Conservation (phyloP, 2,113 vertebrate species). For the Erythrocercus mccallii region DNA sequence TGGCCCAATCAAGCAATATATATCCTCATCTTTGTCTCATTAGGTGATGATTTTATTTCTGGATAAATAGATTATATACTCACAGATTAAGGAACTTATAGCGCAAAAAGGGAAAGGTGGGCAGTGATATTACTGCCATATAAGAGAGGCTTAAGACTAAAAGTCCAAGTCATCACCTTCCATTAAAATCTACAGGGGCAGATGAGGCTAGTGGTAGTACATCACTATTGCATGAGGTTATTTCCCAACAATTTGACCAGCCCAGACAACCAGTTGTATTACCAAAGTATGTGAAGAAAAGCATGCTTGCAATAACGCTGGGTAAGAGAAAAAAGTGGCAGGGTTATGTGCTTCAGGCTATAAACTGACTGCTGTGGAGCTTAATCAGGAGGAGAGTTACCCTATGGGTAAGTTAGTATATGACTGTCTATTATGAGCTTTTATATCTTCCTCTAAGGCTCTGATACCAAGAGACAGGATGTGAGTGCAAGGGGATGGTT, state of each 20-base stretch:
- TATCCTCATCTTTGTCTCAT: neutral
- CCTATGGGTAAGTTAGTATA: neutral
- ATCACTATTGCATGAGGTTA: neutral
- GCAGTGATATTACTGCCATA: neutral
- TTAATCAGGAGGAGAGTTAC: slow-evolving; percentile 4
- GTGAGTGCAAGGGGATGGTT: neutral
- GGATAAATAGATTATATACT: neutral
- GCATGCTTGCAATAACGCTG: neutral
- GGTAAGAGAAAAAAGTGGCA: neutral
- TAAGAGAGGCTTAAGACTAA: neutral
- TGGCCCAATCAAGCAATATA: neutral
- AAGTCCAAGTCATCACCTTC: neutral
- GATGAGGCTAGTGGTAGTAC: neutral
- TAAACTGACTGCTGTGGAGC: neutral
- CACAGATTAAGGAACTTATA: neutral
- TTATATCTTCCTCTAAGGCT: slow-evolving; percentile 16
- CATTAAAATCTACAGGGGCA: neutral
- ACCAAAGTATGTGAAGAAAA: neutral
- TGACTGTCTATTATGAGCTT: neutral
- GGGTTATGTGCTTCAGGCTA: neutral
- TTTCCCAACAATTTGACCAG: neutral
- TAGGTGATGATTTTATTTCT: neutral
- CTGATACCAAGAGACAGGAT: slow-evolving; percentile 25
- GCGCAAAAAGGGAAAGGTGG: neutral
- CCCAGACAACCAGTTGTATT: neutral